Conservation (phyloP, 2,113 vertebrate species). For the Eulemur rufifrons region DNA sequence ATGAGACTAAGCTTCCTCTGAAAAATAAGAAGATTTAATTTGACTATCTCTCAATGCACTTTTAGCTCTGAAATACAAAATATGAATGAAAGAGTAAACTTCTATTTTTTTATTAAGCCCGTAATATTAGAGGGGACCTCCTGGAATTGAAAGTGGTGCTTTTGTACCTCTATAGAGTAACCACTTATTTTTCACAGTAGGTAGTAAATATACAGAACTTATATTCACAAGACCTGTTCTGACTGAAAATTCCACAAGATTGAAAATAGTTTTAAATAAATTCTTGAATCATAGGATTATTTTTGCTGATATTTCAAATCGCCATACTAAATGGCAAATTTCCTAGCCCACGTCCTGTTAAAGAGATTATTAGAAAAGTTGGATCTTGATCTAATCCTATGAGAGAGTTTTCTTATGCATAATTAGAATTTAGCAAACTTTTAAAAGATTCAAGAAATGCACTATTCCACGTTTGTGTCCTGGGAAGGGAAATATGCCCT, state of each 20-base stretch:
- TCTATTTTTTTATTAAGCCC: slow-evolving; percentile 23
- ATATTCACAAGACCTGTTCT: background rate
- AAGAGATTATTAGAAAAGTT: background rate
- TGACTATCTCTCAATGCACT: background rate
- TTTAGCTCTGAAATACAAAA: slow-evolving; percentile 16
- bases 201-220: slow-evolving; percentile 54
- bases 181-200: slow-evolving; percentile 55
- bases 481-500: background rate
- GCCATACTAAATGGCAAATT: background rate
- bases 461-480: background rate
- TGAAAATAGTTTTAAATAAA: background rate
- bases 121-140: slow-evolving; percentile 39
- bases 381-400: background rate
- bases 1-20: background rate
- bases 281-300: background rate
- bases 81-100: background rate
- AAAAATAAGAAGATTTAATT: background rate
- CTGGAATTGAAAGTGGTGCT: slow-evolving; percentile 51
- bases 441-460: background rate
- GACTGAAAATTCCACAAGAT: background rate
- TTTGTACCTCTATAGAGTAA: slow-evolving; percentile 30
- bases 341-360: background rate
- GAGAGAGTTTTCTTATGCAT: background rate
- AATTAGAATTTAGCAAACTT: background rate
- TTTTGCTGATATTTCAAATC: background rate